phyloP scores from a whole-genome alignment of 1,140 invertebrate species.

The Hyposmocoma kahamanoa region DNA sequence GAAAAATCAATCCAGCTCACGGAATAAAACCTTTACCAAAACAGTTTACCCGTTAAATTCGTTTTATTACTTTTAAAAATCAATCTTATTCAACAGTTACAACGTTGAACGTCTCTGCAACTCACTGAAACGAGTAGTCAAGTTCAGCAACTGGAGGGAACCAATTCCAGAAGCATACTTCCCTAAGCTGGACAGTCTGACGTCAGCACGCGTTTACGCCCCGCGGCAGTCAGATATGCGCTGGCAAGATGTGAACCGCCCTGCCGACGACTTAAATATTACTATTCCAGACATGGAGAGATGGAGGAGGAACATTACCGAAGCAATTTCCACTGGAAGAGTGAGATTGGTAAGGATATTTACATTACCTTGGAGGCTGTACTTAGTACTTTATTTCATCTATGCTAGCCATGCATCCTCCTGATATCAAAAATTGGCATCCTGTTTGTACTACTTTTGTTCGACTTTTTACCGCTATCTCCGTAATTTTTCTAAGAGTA shows the following conservation, averaged over 20 bases:
- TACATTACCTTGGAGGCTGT: too few relatives aligned
- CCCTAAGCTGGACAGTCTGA: slow-evolving; percentile 75
- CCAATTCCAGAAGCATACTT: slow-evolving; percentile 75
- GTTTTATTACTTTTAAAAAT: too few relatives aligned
- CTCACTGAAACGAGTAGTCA: slow-evolving; percentile 65
- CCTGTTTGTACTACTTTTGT: too few relatives aligned
- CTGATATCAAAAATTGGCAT: too few relatives aligned
- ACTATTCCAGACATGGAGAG: slow-evolving; percentile 74
- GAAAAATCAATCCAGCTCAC: too few relatives aligned
- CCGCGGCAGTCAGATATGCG: slow-evolving; percentile 68
- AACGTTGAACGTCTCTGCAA: slow-evolving; percentile 77
- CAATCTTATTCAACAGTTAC: too few relatives aligned
- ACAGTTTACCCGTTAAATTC: too few relatives aligned
- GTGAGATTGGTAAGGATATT: slow-evolving; percentile 30
- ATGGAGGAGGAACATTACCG: slow-evolving; percentile 76
- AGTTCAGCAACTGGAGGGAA: slow-evolving; percentile 72
- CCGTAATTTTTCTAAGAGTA: too few relatives aligned
- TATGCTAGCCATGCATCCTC: too few relatives aligned
- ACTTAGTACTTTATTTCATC: too few relatives aligned
- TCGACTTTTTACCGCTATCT: too few relatives aligned
- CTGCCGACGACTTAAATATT: slow-evolving; percentile 71
- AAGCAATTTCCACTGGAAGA: slow-evolving; percentile 76
- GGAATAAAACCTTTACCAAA: too few relatives aligned
- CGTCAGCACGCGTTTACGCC: slow-evolving; percentile 72
- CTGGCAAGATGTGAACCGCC: slow-evolving; percentile 71